Base-by-base conservation (phyloP, 2,113 vertebrate species). In the Colistium nudipinnis region DNA sequence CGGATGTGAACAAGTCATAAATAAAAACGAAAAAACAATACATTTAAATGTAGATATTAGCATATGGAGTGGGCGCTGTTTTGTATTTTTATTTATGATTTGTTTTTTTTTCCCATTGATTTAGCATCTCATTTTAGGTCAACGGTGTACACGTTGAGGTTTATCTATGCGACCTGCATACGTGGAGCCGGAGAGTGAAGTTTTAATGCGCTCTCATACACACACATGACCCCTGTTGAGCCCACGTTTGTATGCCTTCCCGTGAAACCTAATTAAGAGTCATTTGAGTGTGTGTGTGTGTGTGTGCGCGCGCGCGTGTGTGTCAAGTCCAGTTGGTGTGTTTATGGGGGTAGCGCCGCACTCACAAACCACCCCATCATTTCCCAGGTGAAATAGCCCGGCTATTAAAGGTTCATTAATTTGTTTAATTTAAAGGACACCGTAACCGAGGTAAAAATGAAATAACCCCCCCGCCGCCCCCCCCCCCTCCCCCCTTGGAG, bases 391-490 rank as follows among this genome's bases (percentile, higher is more conserved):
- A 77, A 86, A 75, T 41, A 67, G 66, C 78, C 68, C 33, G 5
- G 39, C 79, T 91, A 74, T 89, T 88, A 92, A 90, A 81, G 86
- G 79, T 83, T 90, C 88, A 91, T 93, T 92, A 87, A 91, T 92
- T 89, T 87, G 85, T 89, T 88, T 90, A 80, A 90, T 91, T 90
- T 90, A 92, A 91, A 94, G 91, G 88, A 91, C 90, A 91, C 56
- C 39, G 28, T 83, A 74, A 77, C 44, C 54, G 44, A 77, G 74
- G 81, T 82, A 68, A 80, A 85, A 89, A 82, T 78, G 57, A 85
- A 83, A 56, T 73, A 62, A 2, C 71, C 74, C 81, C 80, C 81
- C 79, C n/a, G n/a, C n/a, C n/a, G n/a, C n/a, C 71, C 74, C 81
- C 80, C 81, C 79, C 71, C 74, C 81, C 80, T 80, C 79, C 7